Evolutionary conservation across 2,888 invertebrate species (phyloP).

Genomic region (Himalopsyche anomala): DNA sequence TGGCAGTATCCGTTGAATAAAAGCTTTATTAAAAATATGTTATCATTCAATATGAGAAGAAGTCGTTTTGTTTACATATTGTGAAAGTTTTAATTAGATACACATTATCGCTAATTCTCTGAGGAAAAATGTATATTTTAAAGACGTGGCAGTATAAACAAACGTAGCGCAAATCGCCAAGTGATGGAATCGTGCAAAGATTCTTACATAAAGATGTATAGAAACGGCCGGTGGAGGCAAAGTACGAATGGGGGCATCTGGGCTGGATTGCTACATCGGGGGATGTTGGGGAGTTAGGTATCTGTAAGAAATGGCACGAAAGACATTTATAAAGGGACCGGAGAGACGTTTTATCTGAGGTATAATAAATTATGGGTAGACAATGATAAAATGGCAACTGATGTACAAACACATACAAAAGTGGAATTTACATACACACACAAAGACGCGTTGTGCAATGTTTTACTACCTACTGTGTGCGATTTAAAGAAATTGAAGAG

Average conservation of each 20-base stretch:
- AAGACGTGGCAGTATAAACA: not conserved
- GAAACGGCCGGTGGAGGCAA: conserved; percentile 39
- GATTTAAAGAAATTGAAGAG: conserved; percentile 35
- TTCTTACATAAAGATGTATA: conserved; percentile 46
- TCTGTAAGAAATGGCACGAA: conserved; percentile 61
- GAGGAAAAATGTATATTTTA: not conserved
- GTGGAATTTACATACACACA: conserved; percentile 23
- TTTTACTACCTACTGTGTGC: conserved; percentile 2
- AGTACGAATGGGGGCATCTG: conserved; percentile 15
- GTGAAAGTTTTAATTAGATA: too few relatives aligned
- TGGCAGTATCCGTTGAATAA: too few relatives aligned
- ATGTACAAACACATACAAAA: conserved; percentile 39
- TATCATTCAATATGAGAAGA: too few relatives aligned
- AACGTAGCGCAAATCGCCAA: conserved; percentile 12
- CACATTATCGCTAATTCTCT: too few relatives aligned
- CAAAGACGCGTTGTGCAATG: not conserved
- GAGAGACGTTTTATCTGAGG: conserved; percentile 63
- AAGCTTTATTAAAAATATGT: too few relatives aligned
- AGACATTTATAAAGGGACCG: conserved; percentile 60
- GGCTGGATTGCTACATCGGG: conserved; percentile 35
- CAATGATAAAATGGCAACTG: conserved; percentile 63
- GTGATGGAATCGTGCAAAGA: conserved; percentile 41
- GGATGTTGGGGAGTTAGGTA: conserved; percentile 52
- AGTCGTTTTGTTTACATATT: too few relatives aligned
- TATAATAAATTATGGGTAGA: conserved; percentile 65